A percentile compares a stretch with the other conserved stretches of the same genome.
Evolutionary conservation across 2,888 invertebrate genomes (phyloP).

Genomic region (Zygogramma bicolorata): DNA sequence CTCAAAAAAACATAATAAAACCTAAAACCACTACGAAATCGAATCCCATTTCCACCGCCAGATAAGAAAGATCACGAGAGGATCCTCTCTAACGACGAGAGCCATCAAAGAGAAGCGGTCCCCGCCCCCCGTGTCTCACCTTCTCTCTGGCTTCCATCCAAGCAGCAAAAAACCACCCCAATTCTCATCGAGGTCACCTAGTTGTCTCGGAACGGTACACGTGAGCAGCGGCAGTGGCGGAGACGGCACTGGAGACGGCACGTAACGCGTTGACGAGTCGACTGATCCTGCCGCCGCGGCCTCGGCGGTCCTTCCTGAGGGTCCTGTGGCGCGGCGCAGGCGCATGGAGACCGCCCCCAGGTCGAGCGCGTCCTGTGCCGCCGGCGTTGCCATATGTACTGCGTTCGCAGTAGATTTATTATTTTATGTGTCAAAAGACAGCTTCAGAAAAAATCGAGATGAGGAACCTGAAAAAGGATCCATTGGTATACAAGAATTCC

Average conservation of each 20-base stretch:
- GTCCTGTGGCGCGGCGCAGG: slow-evolving; percentile 37
- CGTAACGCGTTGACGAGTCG: slow-evolving; percentile 14
- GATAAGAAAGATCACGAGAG: slow-evolving; percentile 5
- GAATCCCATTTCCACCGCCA: slow-evolving; percentile 4
- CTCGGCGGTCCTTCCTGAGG: slow-evolving; percentile 25
- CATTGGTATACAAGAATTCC: too few species aligned
- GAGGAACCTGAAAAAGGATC: too few species aligned
- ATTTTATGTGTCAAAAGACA: too few species aligned
- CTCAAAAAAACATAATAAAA: too few species aligned
- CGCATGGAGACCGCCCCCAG: slow-evolving; percentile 37
- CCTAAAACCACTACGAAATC: neutral
- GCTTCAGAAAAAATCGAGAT: too few species aligned
- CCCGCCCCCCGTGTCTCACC: slow-evolving; percentile 32
- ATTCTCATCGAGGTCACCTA: slow-evolving; percentile 45
- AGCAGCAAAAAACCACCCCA: slow-evolving; percentile 32
- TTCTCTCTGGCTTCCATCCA: slow-evolving; percentile 36
- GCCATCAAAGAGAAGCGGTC: slow-evolving; percentile 19
- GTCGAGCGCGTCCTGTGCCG: slow-evolving; percentile 39
- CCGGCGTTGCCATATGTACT: too few species aligned
- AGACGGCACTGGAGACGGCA: slow-evolving; percentile 11
- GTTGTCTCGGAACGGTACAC: slow-evolving; percentile 31
- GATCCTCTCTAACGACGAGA: slow-evolving; percentile 13
- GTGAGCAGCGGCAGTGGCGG: too few species aligned
- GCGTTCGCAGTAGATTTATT: too few species aligned
- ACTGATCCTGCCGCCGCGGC: slow-evolving; percentile 14